These are phyloP conservation scores for Trinorchestia longiramus DNA, from an alignment of 1,140 invertebrate genomes.

Conservation along the genomic window DNA sequence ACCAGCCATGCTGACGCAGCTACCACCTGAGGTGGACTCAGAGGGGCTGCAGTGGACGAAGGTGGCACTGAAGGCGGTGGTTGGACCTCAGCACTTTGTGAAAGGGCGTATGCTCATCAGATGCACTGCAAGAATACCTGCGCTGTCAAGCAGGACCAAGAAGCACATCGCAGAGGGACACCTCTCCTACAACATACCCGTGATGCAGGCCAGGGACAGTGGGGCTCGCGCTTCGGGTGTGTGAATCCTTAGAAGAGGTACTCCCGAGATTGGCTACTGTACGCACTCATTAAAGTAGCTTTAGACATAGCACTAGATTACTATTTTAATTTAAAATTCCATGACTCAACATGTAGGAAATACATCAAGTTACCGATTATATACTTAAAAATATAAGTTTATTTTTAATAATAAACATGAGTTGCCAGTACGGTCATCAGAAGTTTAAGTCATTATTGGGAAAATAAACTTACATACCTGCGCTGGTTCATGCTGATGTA, in stretches of 20 bases:
- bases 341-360: too few relatives aligned
- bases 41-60: constrained; percentile 52
- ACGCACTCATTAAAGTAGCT: not conserved
- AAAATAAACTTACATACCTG: too few relatives aligned
- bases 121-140: constrained; percentile 56
- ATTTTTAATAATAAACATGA: too few relatives aligned
- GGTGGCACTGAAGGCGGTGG: constrained; percentile 47
- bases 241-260: constrained; percentile 23
- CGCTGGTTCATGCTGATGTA: too few relatives aligned
- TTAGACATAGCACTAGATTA: not conserved
- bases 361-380: too few relatives aligned
- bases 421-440: too few relatives aligned
- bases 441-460: too few relatives aligned
- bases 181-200: constrained; percentile 57
- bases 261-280: not conserved
- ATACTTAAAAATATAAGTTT: too few relatives aligned
- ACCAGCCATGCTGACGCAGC: constrained; percentile 23
- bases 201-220: constrained; percentile 59
- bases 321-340: not conserved
- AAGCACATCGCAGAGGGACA: constrained; percentile 57
- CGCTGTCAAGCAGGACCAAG: constrained; percentile 57
- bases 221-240: constrained; percentile 43
- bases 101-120: constrained; percentile 56
- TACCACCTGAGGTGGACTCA: constrained; percentile 34
- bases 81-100: constrained; percentile 51